Conservation (phyloP, 2,113 vertebrate species). For the Silurus meridionalis region DNA sequence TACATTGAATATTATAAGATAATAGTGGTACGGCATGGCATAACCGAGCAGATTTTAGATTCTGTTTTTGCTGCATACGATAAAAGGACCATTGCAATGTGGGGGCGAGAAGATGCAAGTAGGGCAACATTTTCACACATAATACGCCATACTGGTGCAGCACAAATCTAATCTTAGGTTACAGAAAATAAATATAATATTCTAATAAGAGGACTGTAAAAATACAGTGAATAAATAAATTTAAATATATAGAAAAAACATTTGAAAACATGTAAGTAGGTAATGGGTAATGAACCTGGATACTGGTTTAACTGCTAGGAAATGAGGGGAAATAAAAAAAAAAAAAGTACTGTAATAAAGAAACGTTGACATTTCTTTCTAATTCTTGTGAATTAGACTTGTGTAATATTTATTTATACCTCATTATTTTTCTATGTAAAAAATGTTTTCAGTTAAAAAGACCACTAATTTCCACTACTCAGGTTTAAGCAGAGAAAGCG, state of each 20-base stretch:
- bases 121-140: slow-evolving; percentile 14
- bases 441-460: too few species aligned
- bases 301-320: background rate
- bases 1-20: background rate
- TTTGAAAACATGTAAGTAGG: background rate
- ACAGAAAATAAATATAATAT: background rate
- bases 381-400: background rate
- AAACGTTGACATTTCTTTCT: background rate
- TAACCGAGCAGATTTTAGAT: background rate
- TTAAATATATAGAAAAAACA: background rate
- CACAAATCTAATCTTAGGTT: background rate
- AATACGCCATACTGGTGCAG: background rate
- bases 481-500: background rate
- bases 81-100: background rate
- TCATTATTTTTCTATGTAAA: background rate
- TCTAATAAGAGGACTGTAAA: background rate
- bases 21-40: background rate
- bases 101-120: slow-evolving; percentile 4
- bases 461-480: too few species aligned
- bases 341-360: background rate
- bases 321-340: background rate
- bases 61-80: background rate
- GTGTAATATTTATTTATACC: background rate
- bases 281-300: background rate
- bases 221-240: background rate